phyloP scores from a whole-genome alignment of 2,113 vertebrate genomes.

The Silurus meridionalis region DNA sequence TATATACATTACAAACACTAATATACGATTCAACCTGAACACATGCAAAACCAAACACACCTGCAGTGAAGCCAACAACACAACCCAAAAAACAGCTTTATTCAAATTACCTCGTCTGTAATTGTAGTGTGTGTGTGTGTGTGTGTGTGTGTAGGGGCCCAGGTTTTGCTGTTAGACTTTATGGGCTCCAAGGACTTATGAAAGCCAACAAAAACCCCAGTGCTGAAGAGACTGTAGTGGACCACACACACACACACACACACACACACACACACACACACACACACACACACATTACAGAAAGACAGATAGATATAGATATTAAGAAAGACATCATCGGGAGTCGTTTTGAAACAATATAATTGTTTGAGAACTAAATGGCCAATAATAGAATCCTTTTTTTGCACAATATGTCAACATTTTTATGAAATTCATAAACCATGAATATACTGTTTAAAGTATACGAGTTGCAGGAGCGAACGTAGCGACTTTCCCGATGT shows the following conservation, averaged over 20 bases:
- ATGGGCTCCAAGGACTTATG: conserved; percentile 68
- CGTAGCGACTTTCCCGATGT: too few species aligned
- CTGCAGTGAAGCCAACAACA: conserved; percentile 49
- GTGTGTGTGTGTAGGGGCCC: conserved; percentile 21
- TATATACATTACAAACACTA: background rate
- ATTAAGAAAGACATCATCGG: background rate
- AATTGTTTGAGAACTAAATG: background rate
- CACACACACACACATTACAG: conserved; percentile 7
- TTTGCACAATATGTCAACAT: too few species aligned
- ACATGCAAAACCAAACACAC: conserved; percentile 14
- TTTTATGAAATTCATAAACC: too few species aligned
- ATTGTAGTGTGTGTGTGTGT: conserved; percentile 2
- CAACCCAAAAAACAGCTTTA: conserved; percentile 56
- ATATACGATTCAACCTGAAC: background rate
- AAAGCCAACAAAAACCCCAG: conserved; percentile 74
- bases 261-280: conserved; percentile 21
- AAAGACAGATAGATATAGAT: background rate
- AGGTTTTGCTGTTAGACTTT: conserved; percentile 62
- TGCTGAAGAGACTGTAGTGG: conserved; percentile 74
- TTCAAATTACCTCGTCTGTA: background rate
- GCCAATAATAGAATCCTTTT: background rate
- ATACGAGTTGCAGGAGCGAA: too few species aligned
- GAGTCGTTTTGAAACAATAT: background rate
- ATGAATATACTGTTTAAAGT: too few species aligned
- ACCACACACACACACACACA: conserved; percentile 26